Conservation (phyloP, 2,888 invertebrate genomes). For the Magallana nippona region DNA sequence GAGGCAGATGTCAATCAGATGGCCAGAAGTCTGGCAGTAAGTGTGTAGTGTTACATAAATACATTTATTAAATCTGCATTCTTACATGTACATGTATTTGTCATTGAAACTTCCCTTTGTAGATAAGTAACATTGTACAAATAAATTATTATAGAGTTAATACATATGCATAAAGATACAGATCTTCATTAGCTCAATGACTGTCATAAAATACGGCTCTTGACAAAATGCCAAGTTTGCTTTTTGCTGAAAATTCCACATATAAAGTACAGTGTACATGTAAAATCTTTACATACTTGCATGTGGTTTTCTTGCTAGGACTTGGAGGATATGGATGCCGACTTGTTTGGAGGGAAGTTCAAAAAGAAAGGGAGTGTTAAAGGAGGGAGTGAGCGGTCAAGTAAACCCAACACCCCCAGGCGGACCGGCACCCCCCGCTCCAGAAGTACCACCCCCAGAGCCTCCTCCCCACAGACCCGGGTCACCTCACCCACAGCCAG, state of each 20-base stretch:
- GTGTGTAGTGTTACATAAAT: constrained; percentile 38
- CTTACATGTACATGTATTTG: too few relatives aligned
- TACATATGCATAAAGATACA: too few relatives aligned
- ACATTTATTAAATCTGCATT: background rate
- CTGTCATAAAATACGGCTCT: too few relatives aligned
- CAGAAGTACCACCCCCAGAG: constrained; percentile 62
- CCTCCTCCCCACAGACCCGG: constrained; percentile 59
- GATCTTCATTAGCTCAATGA: too few relatives aligned
- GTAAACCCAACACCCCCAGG: constrained; percentile 67
- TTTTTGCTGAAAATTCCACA: too few relatives aligned
- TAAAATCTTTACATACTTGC: too few relatives aligned
- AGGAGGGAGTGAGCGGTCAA: constrained; percentile 56
- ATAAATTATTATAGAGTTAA: too few relatives aligned
- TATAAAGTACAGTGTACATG: too few relatives aligned
- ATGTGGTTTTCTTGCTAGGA: constrained; percentile 59
- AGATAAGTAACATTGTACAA: too few relatives aligned
- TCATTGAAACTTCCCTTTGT: too few relatives aligned
- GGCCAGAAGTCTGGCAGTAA: constrained; percentile 74
- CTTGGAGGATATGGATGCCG: constrained; percentile 77
- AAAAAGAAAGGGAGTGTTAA: constrained; percentile 66
- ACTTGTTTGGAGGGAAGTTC: constrained; percentile 69
- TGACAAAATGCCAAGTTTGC: too few relatives aligned
- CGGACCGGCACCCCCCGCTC: constrained; percentile 65
- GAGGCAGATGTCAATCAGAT: constrained; percentile 75
- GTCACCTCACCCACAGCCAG: constrained; percentile 63